Evolutionary conservation across 2,113 vertebrate genomes (phyloP), one percentile per base, ranked within the genome.

Genomic region (Mesembrinibis cayennensis): DNA sequence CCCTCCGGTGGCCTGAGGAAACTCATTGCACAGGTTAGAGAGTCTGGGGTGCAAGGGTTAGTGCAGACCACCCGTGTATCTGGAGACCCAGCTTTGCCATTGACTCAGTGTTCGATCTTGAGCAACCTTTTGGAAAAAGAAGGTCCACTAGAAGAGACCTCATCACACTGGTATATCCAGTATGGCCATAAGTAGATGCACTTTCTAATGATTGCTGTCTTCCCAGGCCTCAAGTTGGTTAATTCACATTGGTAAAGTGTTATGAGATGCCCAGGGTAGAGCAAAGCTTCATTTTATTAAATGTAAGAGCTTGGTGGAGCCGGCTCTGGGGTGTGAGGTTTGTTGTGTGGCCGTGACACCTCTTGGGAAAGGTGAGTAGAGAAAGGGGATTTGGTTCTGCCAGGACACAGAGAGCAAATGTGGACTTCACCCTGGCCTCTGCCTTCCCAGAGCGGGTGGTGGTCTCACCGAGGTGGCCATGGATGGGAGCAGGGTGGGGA

Each of bases 371-470:
- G 25, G 21, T 19, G 32, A 62, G 8, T 21, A 18, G 26, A 11
- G 50, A 10, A 56, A 44, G 11, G 2, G 12, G 25, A 45, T 82
- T 76, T 13, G 11, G 34, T 34, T 21, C 73, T 49, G 2, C 6
- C 50, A 13, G 40, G 61, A 29, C 73, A 65, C 2, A 8, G 27
- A 23, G 49, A 56, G 11, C 34, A 67, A 45, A n/a, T 8, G 13
- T 10, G 2, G 29, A 0, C 14, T 36, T n/a, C 20, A 4, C 1
- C 20, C 8, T 13, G 42, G 42, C 6, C 2, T 1, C 34, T 8
- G 21, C n/a, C n/a, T 19, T 20, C 6, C 22, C 4, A 1, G n/a
- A 7, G 38, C 0, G 0, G 27, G 16, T 29, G 27, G 26, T n/a
- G 38, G 23, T 10, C 1, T 79, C 38, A 20, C 30, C 1, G 0